Base-by-base conservation (phyloP, 2,797 vertebrate species). In the Syndactyla subalaris region DNA sequence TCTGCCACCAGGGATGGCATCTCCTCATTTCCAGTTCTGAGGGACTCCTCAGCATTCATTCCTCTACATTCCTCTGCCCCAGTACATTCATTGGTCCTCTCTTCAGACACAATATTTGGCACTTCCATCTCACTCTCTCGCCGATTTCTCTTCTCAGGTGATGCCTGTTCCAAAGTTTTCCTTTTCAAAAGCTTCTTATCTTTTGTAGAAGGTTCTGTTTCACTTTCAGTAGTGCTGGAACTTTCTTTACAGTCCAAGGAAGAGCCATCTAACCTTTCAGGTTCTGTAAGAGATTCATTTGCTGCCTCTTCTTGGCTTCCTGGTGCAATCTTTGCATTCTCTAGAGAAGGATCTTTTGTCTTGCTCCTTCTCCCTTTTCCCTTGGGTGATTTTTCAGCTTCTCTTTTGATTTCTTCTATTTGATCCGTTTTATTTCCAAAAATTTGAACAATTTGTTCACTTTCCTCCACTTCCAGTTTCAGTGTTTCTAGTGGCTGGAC, bases 81-180 rank as follows among this genome's bases (percentile, higher is more conserved):
- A 77, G 52, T 45, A 96, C 72, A 97, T 97, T 98, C 92, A 93
- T 63, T 81, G 79, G 73, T 96, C 88, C 93, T 97, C 79, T 98
- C 98, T 63, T 98, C 98, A 46, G 97, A 95, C 24, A 96, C 16
- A 9, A 95, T 97, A 85, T 97, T 96, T 91, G 98, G 97, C 65
- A 97, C 96, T 81, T 98, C 98, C 55, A 98, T 97, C 81, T 98
- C 98, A 30, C 96, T 97, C 58, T 99, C 98, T 2, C 98, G 92
- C 10, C 99, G 97, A 36, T 97, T 95, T 95, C 98, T 99, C 94
- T 99, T 99, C 70, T 99, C 99, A 1, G 98, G 98, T 0, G 97
- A 97, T 10, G 97, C 93, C 29, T 98, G 98, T 78, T 99, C 99
- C 6, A 94, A 88, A 17, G 98, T 97, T 95, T 99, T 99, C 38